A percentile compares a stretch with the other conserved stretches of the same genome.
phyloP scores from a whole-genome alignment of 2,113 vertebrate genomes.

The Cynopterus brachyotis region DNA sequence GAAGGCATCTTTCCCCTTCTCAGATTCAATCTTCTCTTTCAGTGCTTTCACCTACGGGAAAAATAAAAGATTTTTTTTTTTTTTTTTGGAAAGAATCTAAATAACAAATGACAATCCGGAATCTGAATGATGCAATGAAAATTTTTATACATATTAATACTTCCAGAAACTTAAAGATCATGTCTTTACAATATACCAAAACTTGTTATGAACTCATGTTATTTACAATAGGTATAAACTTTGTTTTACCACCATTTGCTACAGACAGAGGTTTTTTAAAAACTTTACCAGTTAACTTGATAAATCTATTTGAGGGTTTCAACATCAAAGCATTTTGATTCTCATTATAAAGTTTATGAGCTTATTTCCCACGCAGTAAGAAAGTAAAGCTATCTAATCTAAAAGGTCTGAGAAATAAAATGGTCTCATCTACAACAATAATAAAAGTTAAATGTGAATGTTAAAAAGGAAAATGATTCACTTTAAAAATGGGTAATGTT shows the following conservation, averaged over 20 bases:
- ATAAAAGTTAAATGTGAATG: neutral
- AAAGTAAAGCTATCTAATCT: neutral
- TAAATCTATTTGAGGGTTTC: conserved; percentile 16
- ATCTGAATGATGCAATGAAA: neutral
- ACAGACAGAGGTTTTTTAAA: neutral
- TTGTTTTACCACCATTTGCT: neutral
- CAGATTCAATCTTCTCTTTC: conserved; percentile 96
- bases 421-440: neutral
- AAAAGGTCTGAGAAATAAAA: conserved; percentile 28
- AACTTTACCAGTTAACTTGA: neutral
- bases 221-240: neutral
- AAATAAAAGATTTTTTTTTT: neutral
- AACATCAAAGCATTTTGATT: conserved; percentile 4
- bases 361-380: neutral
- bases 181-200: neutral
- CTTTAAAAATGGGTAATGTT: neutral
- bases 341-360: neutral
- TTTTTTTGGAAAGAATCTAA: neutral
- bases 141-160: neutral
- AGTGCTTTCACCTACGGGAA: conserved; percentile 91
- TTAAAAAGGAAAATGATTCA: conserved; percentile 6
- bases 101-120: conserved; percentile 7
- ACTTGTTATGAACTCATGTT: neutral
- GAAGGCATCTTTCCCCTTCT: conserved; percentile 95
- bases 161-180: neutral